A percentile compares a stretch with the other conserved stretches of the same genome.
phyloP scores from a whole-genome alignment of 2,113 vertebrate species.

The Procapra przewalskii region DNA sequence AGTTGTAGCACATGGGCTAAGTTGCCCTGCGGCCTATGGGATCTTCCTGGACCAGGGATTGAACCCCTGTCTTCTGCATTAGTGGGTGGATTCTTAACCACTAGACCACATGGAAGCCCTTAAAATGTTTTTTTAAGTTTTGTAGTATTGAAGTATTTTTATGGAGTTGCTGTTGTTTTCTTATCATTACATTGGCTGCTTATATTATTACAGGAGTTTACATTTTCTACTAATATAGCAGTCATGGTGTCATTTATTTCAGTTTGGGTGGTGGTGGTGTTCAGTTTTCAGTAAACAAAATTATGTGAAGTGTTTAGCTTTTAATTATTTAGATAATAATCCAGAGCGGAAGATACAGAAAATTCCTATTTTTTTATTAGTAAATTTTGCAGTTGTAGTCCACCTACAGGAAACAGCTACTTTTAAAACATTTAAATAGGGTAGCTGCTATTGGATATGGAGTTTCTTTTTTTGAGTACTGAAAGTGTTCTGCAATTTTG shows the following conservation, averaged over 20 bases:
- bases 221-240: neutral
- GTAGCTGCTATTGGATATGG: neutral
- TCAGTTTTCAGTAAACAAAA: slow-evolving; percentile 18
- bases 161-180: neutral
- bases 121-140: neutral
- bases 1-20: neutral
- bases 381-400: neutral
- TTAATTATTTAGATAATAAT: neutral
- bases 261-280: neutral
- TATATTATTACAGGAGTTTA: neutral
- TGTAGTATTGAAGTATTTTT: neutral
- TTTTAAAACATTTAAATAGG: neutral
- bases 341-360: neutral
- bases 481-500: neutral
- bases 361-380: slow-evolving; percentile 11
- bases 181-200: neutral
- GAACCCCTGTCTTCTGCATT: neutral
- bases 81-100: neutral
- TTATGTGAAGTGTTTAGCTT: neutral
- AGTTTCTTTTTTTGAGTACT: neutral
- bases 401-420: neutral
- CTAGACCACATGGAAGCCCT: neutral
- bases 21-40: neutral
- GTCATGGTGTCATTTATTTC: neutral
- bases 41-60: neutral